Evolutionary conservation across 2,797 vertebrate genomes (phyloP), one percentile per base, ranked within the genome.

Genomic region (Xiphophorus birchmanni): DNA sequence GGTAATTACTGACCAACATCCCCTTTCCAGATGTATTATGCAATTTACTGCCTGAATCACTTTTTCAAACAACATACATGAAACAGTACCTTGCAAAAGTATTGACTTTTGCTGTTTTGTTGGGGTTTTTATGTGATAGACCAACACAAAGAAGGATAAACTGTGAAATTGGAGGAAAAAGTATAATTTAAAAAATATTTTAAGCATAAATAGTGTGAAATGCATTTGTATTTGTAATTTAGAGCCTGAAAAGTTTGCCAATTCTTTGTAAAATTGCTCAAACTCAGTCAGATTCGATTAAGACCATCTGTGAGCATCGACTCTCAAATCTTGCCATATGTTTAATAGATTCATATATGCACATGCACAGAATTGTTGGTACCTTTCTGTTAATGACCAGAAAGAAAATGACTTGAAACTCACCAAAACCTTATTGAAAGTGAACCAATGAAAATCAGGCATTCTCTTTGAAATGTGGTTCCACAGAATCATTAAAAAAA

Each of bases 1-100:
- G 76, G 50, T 80, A 77, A 80, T 37, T 74, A 69, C 50, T 87
- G 82, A 86, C 80, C 77, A 40, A 81, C 80, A 71, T 79, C 73
- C 73, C 45, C 58, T 35, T 76, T 80, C 74, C 15, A 82, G 78
- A 85, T 78, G 32, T 67, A 73, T 87, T 87, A 82, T 81, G 74
- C 74, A 85, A 85, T 72, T 81, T 83, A 47, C 76, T 83, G 63
- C 50, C 42, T 48, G 26, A 83, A 79, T 84, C n/a, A 48, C 69
- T 75, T 80, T 12, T 63, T 82, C 58, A 37, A 80, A 67, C 26
- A 71, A 65, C 73, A 7, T 29, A 74, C 13, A 29, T 29, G 13
- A 45, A 72, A 72, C 69, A 45, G 5, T n/a, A 4, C 40, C 42
- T n/a, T 44, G 10, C 40, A 69, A 69, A 69, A 42, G 40, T 69